These are phyloP conservation scores for Scortum barcoo DNA, from an alignment of 2,113 vertebrate species.

Conservation along the genomic window DNA sequence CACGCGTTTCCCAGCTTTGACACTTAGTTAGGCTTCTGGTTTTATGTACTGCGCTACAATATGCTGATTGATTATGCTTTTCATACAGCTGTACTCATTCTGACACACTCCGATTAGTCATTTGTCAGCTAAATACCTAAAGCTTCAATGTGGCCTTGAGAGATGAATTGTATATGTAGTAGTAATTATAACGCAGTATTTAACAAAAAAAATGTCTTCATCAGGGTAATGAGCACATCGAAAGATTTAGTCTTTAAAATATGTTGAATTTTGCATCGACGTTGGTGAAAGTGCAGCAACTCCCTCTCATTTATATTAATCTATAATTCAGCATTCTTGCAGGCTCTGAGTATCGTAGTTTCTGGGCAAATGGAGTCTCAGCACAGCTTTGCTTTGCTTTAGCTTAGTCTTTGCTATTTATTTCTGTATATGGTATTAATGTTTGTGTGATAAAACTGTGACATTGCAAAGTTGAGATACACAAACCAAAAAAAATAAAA, in stretches of 20 bases:
- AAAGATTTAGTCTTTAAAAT: constrained; percentile 48
- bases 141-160: background rate
- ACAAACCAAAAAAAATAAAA: too few species aligned
- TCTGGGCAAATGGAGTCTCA: constrained; percentile 20
- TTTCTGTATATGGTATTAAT: background rate
- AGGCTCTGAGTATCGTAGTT: constrained; percentile 12
- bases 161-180: constrained; percentile 42
- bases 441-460: constrained; percentile 20
- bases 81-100: constrained; percentile 6
- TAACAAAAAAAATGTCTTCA: constrained; percentile 19
- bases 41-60: background rate
- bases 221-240: constrained; percentile 41
- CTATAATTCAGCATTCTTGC: constrained; percentile 62
- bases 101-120: constrained; percentile 4
- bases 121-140: background rate
- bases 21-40: background rate
- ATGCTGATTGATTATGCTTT: background rate
- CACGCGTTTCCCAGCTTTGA: constrained; percentile 18
- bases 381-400: constrained; percentile 16
- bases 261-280: constrained; percentile 56
- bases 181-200: constrained; percentile 13
- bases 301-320: constrained; percentile 57
- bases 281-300: constrained; percentile 44
- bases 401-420: background rate
- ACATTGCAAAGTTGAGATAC: background rate